These are phyloP conservation scores for Ophiodon elongatus DNA, from an alignment of 2,113 vertebrate genomes.

Conservation along the genomic window DNA sequence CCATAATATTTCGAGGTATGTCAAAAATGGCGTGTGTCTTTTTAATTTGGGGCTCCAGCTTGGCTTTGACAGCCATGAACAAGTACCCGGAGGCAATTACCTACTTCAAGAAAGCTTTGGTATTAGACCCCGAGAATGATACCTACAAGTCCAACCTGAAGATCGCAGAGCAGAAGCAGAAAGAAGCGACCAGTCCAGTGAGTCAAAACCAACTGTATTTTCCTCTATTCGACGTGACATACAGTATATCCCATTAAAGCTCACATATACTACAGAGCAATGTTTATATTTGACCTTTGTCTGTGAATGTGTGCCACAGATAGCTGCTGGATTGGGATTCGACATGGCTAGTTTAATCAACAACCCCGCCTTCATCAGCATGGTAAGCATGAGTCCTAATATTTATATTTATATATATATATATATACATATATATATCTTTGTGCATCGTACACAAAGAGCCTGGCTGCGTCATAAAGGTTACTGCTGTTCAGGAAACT, in stretches of 20 bases:
- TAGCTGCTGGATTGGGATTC: constrained; percentile 93
- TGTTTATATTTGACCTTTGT: not conserved
- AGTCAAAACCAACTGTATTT: constrained; percentile 70
- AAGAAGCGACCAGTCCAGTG: constrained; percentile 93
- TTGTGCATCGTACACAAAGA: not conserved
- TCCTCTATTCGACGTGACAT: too few species aligned
- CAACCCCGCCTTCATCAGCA: constrained; percentile 98
- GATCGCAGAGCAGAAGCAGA: constrained; percentile 96
- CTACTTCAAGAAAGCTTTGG: constrained; percentile 96
- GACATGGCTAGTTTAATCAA: constrained; percentile 99
- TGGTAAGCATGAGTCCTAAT: constrained; percentile 85
- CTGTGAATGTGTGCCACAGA: constrained; percentile 80
- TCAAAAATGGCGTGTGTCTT: not conserved
- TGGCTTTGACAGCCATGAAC: constrained; percentile 94
- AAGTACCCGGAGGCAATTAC: constrained; percentile 95
- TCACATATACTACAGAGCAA: too few species aligned
- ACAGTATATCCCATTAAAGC: not conserved
- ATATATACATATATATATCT: too few species aligned
- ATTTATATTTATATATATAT: too few species aligned
- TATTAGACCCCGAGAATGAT: constrained; percentile 96
- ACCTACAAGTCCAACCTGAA: constrained; percentile 98
- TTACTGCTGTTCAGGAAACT: not conserved
- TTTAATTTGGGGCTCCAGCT: constrained; percentile 79
- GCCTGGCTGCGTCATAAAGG: not conserved
- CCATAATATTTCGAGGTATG: not conserved